Evolutionary conservation across 2,797 vertebrate species (phyloP).

Genomic region (Neosilurus mollespiculum): DNA sequence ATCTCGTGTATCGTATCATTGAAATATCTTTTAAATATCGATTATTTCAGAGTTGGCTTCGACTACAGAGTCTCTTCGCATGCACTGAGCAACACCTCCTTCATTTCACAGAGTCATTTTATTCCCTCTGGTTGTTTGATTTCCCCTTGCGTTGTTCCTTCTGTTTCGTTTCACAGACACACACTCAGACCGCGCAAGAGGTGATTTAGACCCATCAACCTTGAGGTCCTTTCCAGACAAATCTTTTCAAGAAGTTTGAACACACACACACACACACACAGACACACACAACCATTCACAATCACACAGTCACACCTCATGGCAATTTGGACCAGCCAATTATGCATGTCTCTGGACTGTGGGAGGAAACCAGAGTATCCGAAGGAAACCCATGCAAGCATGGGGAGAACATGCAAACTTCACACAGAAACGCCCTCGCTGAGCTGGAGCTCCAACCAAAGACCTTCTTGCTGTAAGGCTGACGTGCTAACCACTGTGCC

Average conservation of each 20-base stretch:
- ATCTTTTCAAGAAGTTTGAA: not conserved
- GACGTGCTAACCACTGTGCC: too few species aligned
- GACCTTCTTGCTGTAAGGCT: too few species aligned
- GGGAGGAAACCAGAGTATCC: not conserved
- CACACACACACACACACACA: not conserved
- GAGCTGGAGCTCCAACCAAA: too few species aligned
- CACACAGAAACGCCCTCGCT: too few species aligned
- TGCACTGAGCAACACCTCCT: conserved; percentile 16
- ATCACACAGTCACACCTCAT: too few species aligned
- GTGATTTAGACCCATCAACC: conserved; percentile 33
- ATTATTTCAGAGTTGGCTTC: conserved; percentile 14
- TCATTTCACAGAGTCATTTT: conserved; percentile 4
- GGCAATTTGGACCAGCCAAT: not conserved
- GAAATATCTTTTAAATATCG: too few species aligned
- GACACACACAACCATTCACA: not conserved
- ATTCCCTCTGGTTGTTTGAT: conserved; percentile 11
- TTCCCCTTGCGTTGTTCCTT: not conserved
- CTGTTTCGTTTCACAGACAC: not conserved
- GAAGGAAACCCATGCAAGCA: not conserved
- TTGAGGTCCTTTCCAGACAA: conserved; percentile 27
- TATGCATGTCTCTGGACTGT: not conserved
- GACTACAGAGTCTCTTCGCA: conserved; percentile 17
- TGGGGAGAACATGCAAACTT: not conserved
- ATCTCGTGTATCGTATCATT: too few species aligned
- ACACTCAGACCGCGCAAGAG: not conserved